Evolutionary conservation across 2,888 invertebrate genomes (phyloP).

Genomic region (Argyra leucocephala): DNA sequence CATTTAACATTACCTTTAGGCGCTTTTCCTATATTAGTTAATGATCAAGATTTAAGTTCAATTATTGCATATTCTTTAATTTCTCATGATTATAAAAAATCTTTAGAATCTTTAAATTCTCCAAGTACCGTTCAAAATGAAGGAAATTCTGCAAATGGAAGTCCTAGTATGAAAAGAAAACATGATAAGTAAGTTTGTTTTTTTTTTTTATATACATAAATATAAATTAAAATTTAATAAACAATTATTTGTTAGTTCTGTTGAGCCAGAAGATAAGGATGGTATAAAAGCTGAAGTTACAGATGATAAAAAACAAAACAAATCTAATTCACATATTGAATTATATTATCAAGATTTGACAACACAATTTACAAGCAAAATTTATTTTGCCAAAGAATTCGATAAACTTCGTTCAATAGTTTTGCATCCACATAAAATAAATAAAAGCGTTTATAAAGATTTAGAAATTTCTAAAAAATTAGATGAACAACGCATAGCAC

Average conservation of each 20-base stretch:
- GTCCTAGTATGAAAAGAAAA: slow-evolving; percentile 38
- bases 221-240: slow-evolving; percentile 3
- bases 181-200: slow-evolving; percentile 33
- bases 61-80: slow-evolving; percentile 75
- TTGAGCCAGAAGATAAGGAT: slow-evolving; percentile 18
- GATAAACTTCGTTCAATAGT: slow-evolving; percentile 56
- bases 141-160: slow-evolving; percentile 25
- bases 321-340: slow-evolving; percentile 45
- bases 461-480: slow-evolving; percentile 36
- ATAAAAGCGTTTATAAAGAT: slow-evolving; percentile 33
- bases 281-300: slow-evolving; percentile 18
- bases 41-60: slow-evolving; percentile 72
- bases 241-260: slow-evolving; percentile 9
- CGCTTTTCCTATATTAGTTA: slow-evolving; percentile 59
- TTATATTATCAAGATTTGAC: slow-evolving; percentile 54
- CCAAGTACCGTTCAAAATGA: slow-evolving; percentile 21
- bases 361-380: slow-evolving; percentile 79
- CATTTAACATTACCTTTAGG: slow-evolving; percentile 60
- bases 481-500: slow-evolving; percentile 37
- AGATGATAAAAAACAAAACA: slow-evolving; percentile 29
- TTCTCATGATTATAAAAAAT: slow-evolving; percentile 58
- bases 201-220: background rate
- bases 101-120: slow-evolving; percentile 44
- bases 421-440: slow-evolving; percentile 33
- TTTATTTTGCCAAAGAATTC: slow-evolving; percentile 88